phyloP scores from a whole-genome alignment of 2,797 vertebrate species.

The Hapalemur alaotrensis region DNA sequence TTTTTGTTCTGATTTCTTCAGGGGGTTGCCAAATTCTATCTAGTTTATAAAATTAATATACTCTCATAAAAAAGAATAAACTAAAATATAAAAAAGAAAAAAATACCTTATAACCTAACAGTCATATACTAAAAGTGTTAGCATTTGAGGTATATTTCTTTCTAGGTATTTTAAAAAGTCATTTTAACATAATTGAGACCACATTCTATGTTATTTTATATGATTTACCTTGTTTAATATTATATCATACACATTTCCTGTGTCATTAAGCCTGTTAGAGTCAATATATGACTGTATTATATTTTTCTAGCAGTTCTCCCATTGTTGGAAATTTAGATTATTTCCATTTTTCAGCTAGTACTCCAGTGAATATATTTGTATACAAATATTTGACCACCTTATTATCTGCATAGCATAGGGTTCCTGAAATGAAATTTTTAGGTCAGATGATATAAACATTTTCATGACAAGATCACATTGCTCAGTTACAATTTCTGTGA shows the following conservation, averaged over 20 bases:
- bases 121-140: background rate
- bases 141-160: background rate
- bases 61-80: constrained; percentile 18
- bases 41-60: constrained; percentile 23
- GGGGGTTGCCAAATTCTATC: background rate
- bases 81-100: background rate
- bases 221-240: background rate
- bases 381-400: constrained; percentile 49
- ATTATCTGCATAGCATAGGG: constrained; percentile 30
- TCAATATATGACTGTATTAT: background rate
- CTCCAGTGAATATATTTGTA: background rate
- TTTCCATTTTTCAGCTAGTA: constrained; percentile 25
- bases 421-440: constrained; percentile 44
- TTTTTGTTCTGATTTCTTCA: background rate
- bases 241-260: background rate
- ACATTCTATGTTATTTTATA: background rate
- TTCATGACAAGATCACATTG: constrained; percentile 13
- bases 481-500: background rate
- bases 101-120: background rate
- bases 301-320: background rate
- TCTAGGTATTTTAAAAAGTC: background rate
- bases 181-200: background rate
- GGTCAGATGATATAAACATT: constrained; percentile 25
- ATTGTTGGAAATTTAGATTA: constrained; percentile 34
- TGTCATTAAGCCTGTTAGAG: constrained; percentile 12